Percentiles rank a stretch among this genome's conserved stretches.
Evolutionary conservation across 2,888 invertebrate species (phyloP).

Genomic region (Apamea monoglypha): DNA sequence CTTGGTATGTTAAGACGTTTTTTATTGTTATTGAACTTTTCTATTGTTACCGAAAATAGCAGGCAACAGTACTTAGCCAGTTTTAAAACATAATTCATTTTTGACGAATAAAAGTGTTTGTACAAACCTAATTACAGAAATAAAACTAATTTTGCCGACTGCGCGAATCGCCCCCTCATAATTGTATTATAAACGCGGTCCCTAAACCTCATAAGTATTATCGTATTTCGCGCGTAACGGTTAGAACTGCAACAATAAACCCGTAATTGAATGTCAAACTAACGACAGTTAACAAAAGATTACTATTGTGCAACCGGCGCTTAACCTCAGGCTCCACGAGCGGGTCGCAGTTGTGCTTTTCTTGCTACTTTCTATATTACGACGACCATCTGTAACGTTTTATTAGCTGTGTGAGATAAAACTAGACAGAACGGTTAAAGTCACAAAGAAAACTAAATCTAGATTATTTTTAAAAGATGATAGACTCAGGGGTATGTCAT

Average conservation of each 20-base stretch:
- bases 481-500: background rate
- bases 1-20: no score
- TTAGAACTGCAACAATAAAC: conserved; percentile 11
- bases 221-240: background rate
- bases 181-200: background rate
- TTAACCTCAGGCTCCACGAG: conserved; percentile 24
- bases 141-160: background rate
- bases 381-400: conserved; percentile 15
- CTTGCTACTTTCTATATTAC: conserved; percentile 57
- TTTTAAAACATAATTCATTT: background rate
- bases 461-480: background rate
- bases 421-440: background rate
- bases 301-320: conserved; percentile 22
- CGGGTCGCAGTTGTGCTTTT: conserved; percentile 46
- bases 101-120: background rate
- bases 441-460: background rate
- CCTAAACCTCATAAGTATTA: no score
- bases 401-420: background rate
- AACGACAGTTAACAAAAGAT: conserved; percentile 38
- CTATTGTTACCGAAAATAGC: background rate
- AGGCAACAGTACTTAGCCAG: background rate
- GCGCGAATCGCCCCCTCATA: no score
- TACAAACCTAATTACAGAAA: background rate
- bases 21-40: no score
- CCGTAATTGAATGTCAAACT: conserved; percentile 23